Evolutionary conservation across 2,888 invertebrate genomes (phyloP), one percentile per base, ranked within the genome.

Genomic region (Mayetiola destructor): DNA sequence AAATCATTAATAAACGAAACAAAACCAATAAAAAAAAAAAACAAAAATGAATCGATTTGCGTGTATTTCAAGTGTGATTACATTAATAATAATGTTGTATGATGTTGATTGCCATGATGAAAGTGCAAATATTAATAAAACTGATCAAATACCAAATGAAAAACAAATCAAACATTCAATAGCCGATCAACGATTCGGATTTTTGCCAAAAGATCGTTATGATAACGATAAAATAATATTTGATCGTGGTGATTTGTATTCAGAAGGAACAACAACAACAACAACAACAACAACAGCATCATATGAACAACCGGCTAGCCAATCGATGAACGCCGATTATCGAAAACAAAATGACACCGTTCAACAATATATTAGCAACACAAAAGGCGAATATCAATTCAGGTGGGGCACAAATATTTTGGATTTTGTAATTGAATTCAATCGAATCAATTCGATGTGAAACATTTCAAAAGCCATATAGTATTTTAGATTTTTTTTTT

Each of bases 61-160:
- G 48, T 27, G 27, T 48, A 21, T 23, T 48, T 23, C 48, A 27
- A 48, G 23, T 3, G 48, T 16, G n/a, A 48, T 48, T n/a, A 48
- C 16, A 23, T 48, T 48, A 16, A 27, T 48, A n/a, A n/a, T n/a
- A n/a, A n/a, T n/a, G 27, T 48, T n/a, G 29, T 8, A 48, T 48
- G 23, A n/a, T 48, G 29, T 48, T 2, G 48, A n/a, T 48, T 23
- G 48, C 48, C 48, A 48, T 48, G 48, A 48, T 6, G n/a, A 23
- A 48, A 27, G 48, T 48, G 48, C 48, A 48, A 48, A 48, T 48
- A 27, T 48, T 27, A 48, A 27, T n/a, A n/a, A n/a, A n/a, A n/a
- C 48, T 23, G n/a, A n/a, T 48, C n/a, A 27, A 20, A 12, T 27
- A 27, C n/a, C 5, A 27, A 27, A 48, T 27, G 48, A 27, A 48